Evolutionary conservation across 2,113 vertebrate genomes (phyloP).

Genomic region (Ovis aries): ARS-UI_Ramb_v3.0 NC_056055.1:126686501-126687000

Average conservation of each 20-base stretch:
- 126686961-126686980: background rate
- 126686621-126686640: background rate
- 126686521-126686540: background rate
- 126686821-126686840: background rate
- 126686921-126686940: background rate
- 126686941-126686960: background rate
- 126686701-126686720: background rate
- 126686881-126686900: background rate
- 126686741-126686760: background rate
- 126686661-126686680: background rate
- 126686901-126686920: background rate
- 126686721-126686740: background rate
- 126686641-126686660: background rate
- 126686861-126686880: background rate
- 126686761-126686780: background rate
- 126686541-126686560: background rate
- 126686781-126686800: background rate
- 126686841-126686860: background rate
- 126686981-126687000: background rate
- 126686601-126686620: background rate
- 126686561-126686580: background rate
- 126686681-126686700: background rate
- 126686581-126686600: background rate
- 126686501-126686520: background rate
- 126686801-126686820: background rate